These are phyloP conservation scores for Kobus ellipsiprymnus DNA, from an alignment of 2,113 vertebrate species.

Conservation along the genomic window DNA sequence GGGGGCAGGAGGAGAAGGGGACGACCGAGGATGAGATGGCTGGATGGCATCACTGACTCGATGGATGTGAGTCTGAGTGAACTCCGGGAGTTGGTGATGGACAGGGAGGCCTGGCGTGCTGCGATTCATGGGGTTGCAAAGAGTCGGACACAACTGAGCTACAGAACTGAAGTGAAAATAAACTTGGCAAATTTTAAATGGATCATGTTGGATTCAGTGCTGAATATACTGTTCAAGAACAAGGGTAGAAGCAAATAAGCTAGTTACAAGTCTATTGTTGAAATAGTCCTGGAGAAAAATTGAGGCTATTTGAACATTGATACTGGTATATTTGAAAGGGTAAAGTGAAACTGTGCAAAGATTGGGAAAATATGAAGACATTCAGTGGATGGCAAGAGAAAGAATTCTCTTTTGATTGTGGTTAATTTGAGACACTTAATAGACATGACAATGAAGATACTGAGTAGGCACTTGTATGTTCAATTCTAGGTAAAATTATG, in stretches of 20 bases:
- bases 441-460: not conserved
- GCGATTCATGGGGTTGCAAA: too few species aligned
- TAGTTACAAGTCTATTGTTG: not conserved
- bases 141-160: too few species aligned
- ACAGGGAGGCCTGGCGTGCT: too few species aligned
- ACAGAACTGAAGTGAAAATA: not conserved
- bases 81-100: too few species aligned
- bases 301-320: not conserved
- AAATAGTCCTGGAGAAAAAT: not conserved
- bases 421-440: not conserved
- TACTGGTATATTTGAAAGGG: not conserved
- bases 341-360: not conserved
- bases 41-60: too few species aligned
- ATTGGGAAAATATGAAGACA: not conserved
- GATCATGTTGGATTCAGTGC: not conserved
- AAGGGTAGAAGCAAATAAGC: not conserved
- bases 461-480: not conserved
- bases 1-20: too few species aligned
- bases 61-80: too few species aligned
- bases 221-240: not conserved
- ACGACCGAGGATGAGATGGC: too few species aligned
- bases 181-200: not conserved
- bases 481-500: not conserved
- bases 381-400: not conserved
- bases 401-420: not conserved